A percentile compares a stretch with the other conserved stretches of the same genome.
Conservation (phyloP, 2,113 vertebrate species). For the Triplophysa dalaica region DNA sequence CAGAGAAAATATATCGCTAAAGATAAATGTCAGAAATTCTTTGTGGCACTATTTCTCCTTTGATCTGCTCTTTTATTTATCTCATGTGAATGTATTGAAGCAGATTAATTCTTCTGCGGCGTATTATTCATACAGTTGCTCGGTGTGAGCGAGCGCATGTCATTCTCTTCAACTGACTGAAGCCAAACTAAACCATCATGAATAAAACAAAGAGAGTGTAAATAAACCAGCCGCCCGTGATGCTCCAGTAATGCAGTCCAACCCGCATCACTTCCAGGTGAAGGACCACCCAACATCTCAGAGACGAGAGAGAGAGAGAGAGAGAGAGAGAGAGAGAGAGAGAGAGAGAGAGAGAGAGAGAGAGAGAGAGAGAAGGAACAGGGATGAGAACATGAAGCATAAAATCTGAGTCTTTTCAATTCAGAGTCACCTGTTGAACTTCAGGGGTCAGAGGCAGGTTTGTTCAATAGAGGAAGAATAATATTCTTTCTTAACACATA, state of each 20-base stretch:
- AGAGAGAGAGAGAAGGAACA: slow-evolving; percentile 42
- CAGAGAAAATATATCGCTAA: not conserved
- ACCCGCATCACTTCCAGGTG: slow-evolving; percentile 64
- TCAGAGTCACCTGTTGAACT: no score
- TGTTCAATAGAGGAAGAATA: no score
- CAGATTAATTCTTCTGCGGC: slow-evolving; percentile 69
- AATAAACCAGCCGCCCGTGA: slow-evolving; percentile 68
- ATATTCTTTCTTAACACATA: no score
- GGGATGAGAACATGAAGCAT: not conserved
- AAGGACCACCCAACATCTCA: slow-evolving; percentile 59
- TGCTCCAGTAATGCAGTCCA: slow-evolving; percentile 55
- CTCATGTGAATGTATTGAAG: slow-evolving; percentile 67
- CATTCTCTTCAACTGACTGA: slow-evolving; percentile 66
- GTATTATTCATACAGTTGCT: slow-evolving; percentile 70
- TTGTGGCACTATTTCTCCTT: slow-evolving; percentile 1
- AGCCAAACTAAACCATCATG: slow-evolving; percentile 69
- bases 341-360: slow-evolving; percentile 43
- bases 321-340: slow-evolving; percentile 54
- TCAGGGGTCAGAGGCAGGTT: no score
- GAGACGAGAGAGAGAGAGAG: slow-evolving; percentile 57
- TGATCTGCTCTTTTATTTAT: slow-evolving; percentile 37
- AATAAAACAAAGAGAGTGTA: slow-evolving; percentile 70
- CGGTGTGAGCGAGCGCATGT: slow-evolving; percentile 58
- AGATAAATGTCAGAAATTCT: not conserved
- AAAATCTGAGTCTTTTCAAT: no score